These are phyloP conservation scores for Aculops lycopersici DNA, from an alignment of 1,140 invertebrate genomes.

Conservation along the genomic window DNA sequence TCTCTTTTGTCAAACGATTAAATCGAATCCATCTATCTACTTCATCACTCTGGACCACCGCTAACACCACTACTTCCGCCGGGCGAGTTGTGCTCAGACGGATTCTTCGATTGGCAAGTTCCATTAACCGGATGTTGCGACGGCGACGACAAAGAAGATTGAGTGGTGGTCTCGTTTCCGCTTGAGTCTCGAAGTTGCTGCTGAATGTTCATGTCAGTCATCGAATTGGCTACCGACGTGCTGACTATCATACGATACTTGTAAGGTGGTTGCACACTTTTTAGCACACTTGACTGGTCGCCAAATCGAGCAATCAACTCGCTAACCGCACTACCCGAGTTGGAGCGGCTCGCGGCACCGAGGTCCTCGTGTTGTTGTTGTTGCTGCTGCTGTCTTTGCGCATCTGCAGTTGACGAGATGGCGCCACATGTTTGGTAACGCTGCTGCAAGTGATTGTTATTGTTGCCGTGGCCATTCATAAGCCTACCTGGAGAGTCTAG, in stretches of 20 bases:
- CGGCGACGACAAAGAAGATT: no score
- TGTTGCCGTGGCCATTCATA: background rate
- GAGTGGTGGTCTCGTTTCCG: no score
- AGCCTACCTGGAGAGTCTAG: background rate
- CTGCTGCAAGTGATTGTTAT: background rate
- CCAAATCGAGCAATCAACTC: constrained; percentile 13
- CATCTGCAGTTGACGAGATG: constrained; percentile 2
- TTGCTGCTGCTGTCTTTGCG: background rate
- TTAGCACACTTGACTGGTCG: constrained; percentile 11
- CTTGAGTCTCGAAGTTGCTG: no score
- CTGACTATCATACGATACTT: constrained; percentile 3
- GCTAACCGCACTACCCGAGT: constrained; percentile 8
- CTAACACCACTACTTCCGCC: no score
- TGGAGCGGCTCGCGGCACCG: background rate
- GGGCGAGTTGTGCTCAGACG: no score
- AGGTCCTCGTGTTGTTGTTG: background rate
- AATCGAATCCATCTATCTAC: no score
- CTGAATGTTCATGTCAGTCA: background rate
- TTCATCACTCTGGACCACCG: no score
- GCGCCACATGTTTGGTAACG: background rate
- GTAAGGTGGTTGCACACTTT: constrained; percentile 11
- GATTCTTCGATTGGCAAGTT: no score
- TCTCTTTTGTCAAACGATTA: no score
- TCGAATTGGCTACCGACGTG: background rate
- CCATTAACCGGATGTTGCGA: no score